Base-by-base conservation (phyloP, 2,113 vertebrate species). In the Hemibagrus wyckioides region DNA sequence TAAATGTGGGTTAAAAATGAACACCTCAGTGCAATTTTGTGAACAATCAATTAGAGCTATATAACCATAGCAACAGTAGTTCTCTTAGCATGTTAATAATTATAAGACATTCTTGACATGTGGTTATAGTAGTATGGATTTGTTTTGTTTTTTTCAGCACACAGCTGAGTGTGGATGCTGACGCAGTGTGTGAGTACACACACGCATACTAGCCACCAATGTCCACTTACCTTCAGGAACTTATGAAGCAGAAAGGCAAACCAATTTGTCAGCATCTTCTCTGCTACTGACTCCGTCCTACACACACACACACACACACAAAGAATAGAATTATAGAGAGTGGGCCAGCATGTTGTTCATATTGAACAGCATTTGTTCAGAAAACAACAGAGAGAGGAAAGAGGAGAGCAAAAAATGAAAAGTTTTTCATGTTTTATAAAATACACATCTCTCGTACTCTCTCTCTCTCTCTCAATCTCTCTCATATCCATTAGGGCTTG, bases 161-260 rank as follows among this genome's bases (percentile, higher is more conserved):
- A 5, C 23, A 48, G 33, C 44, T 30, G 48, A 52, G 48, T 13
- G 50, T 30, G 21, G 54, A 33, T 13, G 21, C n/a, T 80, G 28
- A 67, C 14, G 15, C 14, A 69, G 65, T 33, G 14, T 6, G 65
- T 4, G 2, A 10, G 13, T 4, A 11, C 69, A 25, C 39, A 44
- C 33, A 39, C 8, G 13, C 3, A 41, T 10, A 1, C 11, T 25
- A 6, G 1, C 15, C 7, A 2, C 8, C 10, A 54, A 54, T 30
- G 14, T 56, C 9, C 48, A 0, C 11, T 77, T 91, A 97, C 96
- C 96, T 97, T 97, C 82, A 97, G 92, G 91, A 96, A 97, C 73
- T 95, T 95, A 91, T 97, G 96, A 9, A 97, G 94, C 2, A 97
- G 94, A 90, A 97, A 97, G 80, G 96, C 67, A 84, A 84, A 84